Evolutionary conservation across 2,888 invertebrate genomes (phyloP), one percentile per base, ranked within the genome.

Genomic region (Tetanocera ferruginea): DNA sequence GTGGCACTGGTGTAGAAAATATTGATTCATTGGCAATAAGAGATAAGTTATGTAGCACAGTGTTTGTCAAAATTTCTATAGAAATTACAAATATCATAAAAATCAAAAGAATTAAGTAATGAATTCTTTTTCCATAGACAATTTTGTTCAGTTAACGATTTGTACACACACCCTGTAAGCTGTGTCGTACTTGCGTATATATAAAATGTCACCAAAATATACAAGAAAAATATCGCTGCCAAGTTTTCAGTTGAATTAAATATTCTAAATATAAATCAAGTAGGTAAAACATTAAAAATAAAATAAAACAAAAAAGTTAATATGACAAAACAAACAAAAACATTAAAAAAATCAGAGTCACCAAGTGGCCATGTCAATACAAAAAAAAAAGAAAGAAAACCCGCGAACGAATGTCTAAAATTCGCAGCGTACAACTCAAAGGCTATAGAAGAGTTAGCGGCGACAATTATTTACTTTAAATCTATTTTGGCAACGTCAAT

Each of bases 221-320:
- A 34, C 23, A 31, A 17, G 17, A n/a, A 8, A 55, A 19, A 64
- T 49, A 28, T 51, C 55, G 75, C 19, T 76, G 75, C 75, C 75
- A 76, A 76, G 57, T 67, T 76, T 76, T 67, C n/a, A 19, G 34
- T 34, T 67, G 37, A 76, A 76, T 55, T n/a, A 62, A 79, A 76
- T 78, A 78, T 71, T 74, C 78, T 80, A 80, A 80, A 78, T 82
- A 82, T 79, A 81, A 78, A 80, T 81, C 79, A 82, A 78, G 79
- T 78, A 81, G 80, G 74, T 76, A 76, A 76, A 76, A 67, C 34
- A 34, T 72, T 67, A 67, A 75, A 73, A 73, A 57, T 37, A 55
- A 60, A n/a, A 73, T n/a, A 37, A 55, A 55, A 75, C 2, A 6
- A 37, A 3, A 8, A 80, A 80, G 81, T 80, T 76, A 78, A 70